Percentiles rank a stretch among this genome's conserved stretches.
These are phyloP conservation scores for Caranx melampygus DNA, from an alignment of 2,113 vertebrate species.

Conservation along the genomic window DNA sequence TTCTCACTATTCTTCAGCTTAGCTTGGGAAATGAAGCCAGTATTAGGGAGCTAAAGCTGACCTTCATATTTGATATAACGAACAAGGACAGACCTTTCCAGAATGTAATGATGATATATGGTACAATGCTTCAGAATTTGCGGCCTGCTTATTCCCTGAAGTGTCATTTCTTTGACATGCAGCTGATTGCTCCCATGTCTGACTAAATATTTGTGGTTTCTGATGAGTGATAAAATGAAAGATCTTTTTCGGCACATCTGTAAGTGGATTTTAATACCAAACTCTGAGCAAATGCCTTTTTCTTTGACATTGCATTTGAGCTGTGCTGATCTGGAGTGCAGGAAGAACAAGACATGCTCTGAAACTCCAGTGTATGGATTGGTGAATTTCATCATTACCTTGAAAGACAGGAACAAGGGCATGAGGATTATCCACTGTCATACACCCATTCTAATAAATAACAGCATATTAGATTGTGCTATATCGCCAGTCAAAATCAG, in stretches of 20 bases:
- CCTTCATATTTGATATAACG: slow-evolving; percentile 57
- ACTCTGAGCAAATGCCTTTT: slow-evolving; percentile 27
- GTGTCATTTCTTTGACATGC: slow-evolving; percentile 35
- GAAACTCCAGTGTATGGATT: slow-evolving; percentile 60
- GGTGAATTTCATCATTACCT: slow-evolving; percentile 76
- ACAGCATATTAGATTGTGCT: slow-evolving; percentile 72
- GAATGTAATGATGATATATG: slow-evolving; percentile 53
- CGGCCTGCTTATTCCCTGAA: slow-evolving; percentile 37
- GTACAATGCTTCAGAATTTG: slow-evolving; percentile 20
- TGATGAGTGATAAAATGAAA: slow-evolving; percentile 35
- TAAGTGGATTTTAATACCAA: slow-evolving; percentile 48
- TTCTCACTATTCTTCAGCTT: slow-evolving; percentile 48
- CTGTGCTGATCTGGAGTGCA: slow-evolving; percentile 33
- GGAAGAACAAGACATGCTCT: slow-evolving; percentile 29
- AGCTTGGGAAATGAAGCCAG: slow-evolving; percentile 50
- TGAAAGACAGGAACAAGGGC: slow-evolving; percentile 79
- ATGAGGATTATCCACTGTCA: slow-evolving; percentile 72
- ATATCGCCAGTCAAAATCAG: slow-evolving; percentile 63
- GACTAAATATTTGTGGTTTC: slow-evolving; percentile 43
- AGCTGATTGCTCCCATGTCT: slow-evolving; percentile 6
- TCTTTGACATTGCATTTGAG: slow-evolving; percentile 48
- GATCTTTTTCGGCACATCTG: slow-evolving; percentile 34
- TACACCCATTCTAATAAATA: slow-evolving; percentile 80
- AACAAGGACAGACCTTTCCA: slow-evolving; percentile 45
- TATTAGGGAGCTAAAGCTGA: slow-evolving; percentile 47